Base-by-base conservation (phyloP, 2,797 vertebrate genomes). In the Schizopygopsis malacanthus region DNA sequence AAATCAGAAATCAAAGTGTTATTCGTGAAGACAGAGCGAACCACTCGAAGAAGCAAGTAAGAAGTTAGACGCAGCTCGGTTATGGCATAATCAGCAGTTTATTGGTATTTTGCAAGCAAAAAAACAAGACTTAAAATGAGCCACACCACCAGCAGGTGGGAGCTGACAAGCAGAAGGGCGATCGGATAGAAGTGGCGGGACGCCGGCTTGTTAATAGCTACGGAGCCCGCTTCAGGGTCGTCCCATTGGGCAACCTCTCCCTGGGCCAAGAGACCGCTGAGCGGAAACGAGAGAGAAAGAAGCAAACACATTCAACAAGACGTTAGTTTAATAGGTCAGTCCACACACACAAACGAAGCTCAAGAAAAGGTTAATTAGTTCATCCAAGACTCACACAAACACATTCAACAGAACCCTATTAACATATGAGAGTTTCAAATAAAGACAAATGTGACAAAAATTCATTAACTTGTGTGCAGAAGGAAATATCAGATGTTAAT, bases 81-180 rank as follows among this genome's bases (percentile, higher is more conserved):
- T 90, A 93, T 92, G 90, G 92, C 92, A 91, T 92, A 92, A 91
- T 93, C 90, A 94, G 93, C 92, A 95, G 93, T 97, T 98, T 97
- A 99, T 98, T 99, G 98, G 95, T 99, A 99, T 97, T 99, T 99
- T 96, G 98, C 98, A 97, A 99, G 97, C 94, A 99, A 96, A 96
- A 99, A 97, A 91, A 99, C 98, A 93, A 99, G 98, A 98, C 98
- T 99, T 97, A 99, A 96, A 96, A 99, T 99, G 93, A 99, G 97
- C 98, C 98, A 99, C 95, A 99, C 98, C 76, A 99, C 98, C 95
- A 99, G 97, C 95, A 99, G 95, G 94, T 99, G 98, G 78, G 98
- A 99, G 96, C 98, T 99, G 97, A 99, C 98, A 87, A 99, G 98
- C 94, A 99, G 97, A 95, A 99, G 96, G 93, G 98, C 98, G 94